phyloP scores from a whole-genome alignment of 2,797 vertebrate species.

The Sitta carolinensis region DNA sequence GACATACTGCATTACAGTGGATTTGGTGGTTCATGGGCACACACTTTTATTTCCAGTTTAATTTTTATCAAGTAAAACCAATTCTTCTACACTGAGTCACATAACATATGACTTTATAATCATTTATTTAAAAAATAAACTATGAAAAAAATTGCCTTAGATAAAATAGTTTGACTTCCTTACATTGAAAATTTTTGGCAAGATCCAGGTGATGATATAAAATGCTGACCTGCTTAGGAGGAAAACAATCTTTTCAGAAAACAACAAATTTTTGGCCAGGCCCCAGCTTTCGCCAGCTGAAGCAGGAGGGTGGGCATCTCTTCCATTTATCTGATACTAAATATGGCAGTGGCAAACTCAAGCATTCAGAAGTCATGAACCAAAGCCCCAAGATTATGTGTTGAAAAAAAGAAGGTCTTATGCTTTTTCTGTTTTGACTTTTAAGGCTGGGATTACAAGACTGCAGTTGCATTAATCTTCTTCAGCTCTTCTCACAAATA shows the following conservation, averaged over 20 bases:
- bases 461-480: not conserved
- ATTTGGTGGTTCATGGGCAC: not conserved
- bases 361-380: not conserved
- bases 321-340: not conserved
- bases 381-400: not conserved
- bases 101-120: not conserved
- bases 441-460: not conserved
- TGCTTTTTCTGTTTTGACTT: not conserved
- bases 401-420: not conserved
- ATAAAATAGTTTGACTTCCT: constrained; percentile 16
- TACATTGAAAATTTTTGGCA: constrained; percentile 1
- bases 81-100: not conserved
- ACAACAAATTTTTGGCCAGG: not conserved
- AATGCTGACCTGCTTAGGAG: not conserved
- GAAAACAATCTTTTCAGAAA: constrained; percentile 1
- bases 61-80: not conserved
- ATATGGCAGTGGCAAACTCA: not conserved
- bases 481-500: not conserved
- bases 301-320: accelerated
- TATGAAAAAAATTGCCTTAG: not conserved
- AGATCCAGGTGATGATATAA: not conserved
- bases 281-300: not conserved
- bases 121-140: not conserved
- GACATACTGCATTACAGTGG: not conserved
- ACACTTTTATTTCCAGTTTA: not conserved